Conservation (phyloP, 2,113 vertebrate genomes). For the Amia ocellicauda region DNA sequence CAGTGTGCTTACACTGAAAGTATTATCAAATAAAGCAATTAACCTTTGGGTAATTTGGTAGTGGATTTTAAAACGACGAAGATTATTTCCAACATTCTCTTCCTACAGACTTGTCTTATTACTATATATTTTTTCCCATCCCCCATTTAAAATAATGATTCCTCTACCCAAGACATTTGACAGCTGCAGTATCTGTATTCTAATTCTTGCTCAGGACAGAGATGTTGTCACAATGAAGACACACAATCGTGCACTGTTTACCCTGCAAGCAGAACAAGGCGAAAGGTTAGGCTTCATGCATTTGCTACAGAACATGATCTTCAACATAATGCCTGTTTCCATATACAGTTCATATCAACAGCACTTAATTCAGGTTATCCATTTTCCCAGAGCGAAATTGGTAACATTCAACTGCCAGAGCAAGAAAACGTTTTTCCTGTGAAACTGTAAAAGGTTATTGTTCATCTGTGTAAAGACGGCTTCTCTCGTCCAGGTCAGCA, state of each 20-base stretch:
- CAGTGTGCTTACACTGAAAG: no score
- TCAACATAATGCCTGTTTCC: conserved; percentile 17
- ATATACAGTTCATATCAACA: conserved; percentile 11
- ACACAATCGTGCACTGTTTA: conserved; percentile 18
- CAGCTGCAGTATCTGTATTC: conserved; percentile 13
- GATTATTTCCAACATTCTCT: no score
- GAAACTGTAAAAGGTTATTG: background rate
- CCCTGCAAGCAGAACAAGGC: conserved; percentile 8
- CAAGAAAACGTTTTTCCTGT: background rate
- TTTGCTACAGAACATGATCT: conserved; percentile 26
- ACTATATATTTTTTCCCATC: no score
- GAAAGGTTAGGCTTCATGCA: conserved; percentile 28
- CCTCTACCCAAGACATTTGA: background rate
- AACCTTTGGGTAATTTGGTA: no score
- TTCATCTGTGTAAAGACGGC: conserved; percentile 1
- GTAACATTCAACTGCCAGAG: background rate
- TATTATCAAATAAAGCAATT: no score
- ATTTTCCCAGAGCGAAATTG: background rate
- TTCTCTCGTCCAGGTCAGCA: no score
- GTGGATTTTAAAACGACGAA: no score
- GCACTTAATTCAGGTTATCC: conserved; percentile 1
- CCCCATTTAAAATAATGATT: no score
- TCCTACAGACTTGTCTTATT: no score
- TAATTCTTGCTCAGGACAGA: conserved; percentile 5
- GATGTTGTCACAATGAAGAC: conserved; percentile 11